Percentiles rank a stretch among this genome's conserved stretches.
Conservation (phyloP, 1,140 invertebrate species). For the Branchinecta lindahli region DNA sequence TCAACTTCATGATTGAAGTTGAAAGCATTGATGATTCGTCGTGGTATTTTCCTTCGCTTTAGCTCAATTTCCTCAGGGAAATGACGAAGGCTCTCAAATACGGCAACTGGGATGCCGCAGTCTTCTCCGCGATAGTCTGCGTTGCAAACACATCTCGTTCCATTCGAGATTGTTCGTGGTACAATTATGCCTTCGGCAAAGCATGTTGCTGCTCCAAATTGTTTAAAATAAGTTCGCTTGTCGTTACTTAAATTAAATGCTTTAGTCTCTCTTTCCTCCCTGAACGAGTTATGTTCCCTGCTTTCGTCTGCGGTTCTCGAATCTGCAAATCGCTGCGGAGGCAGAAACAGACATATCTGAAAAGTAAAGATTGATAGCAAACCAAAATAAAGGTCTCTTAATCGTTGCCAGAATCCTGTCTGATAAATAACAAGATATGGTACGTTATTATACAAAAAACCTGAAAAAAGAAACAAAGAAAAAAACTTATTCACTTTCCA, state of each 20-base stretch:
- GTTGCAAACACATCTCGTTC: conserved; percentile 21
- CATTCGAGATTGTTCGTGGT: neutral
- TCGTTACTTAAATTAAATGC: conserved; percentile 1
- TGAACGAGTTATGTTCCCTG: too few species aligned
- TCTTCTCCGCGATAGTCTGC: conserved; percentile 24
- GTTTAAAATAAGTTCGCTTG: conserved; percentile 11
- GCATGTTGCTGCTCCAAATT: conserved; percentile 4
- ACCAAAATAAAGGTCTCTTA: too few species aligned
- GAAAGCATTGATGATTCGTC: conserved; percentile 25
- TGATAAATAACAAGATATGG: too few species aligned
- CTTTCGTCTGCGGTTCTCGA: too few species aligned
- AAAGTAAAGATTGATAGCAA: too few species aligned
- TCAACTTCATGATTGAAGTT: conserved; percentile 26
- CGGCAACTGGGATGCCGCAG: conserved; percentile 25
- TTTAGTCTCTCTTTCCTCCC: neutral
- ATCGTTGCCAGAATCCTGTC: too few species aligned
- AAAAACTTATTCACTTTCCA: too few species aligned
- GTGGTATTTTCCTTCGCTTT: conserved; percentile 20
- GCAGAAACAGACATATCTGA: too few species aligned
- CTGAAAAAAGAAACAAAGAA: too few species aligned
- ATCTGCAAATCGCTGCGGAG: too few species aligned
- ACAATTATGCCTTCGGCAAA: conserved; percentile 18
- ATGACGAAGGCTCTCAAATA: conserved; percentile 17
- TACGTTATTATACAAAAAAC: too few species aligned
- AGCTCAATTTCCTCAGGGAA: conserved; percentile 14